Evolutionary conservation across 2,113 vertebrate genomes (phyloP), one percentile per base, ranked within the genome.

Genomic region (Syrmaticus mikado): DNA sequence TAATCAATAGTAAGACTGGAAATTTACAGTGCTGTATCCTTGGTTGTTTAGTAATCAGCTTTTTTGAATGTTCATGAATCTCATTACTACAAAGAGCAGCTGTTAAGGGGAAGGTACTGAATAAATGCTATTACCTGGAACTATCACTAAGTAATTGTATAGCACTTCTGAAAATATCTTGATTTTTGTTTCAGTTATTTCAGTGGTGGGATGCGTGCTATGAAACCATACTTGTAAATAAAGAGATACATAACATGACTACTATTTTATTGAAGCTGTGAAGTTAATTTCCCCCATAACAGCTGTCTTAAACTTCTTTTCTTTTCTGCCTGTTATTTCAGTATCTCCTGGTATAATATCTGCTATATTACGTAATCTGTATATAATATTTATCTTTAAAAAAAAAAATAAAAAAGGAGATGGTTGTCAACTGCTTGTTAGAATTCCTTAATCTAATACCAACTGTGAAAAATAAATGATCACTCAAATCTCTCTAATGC

Each of bases 31-130:
- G 58, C 72, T 80, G 5, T 53, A 90, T 91, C 66, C 32, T 10
- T 74, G 34, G 57, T 60, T 96, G 64, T 89, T 96, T 91, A 90
- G 64, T 87, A 96, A 94, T 85, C 92, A 86, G 72, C 61, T 65
- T 92, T 92, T 86, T 93, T 43, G 94, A 82, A 77, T 91, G n/a
- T 53, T 89, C 34, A 60, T 92, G 55, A 94, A 86, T 93, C 71
- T 82, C n/a, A 95, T 94, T 96, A 96, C 60, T 28, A 48, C 79
- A n/a, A 16, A 86, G 72, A 36, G 27, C 52, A 82, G 27, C 67
- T 70, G 57, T 94, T 94, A 78, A 89, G 57, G 34, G 73, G 38
- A 80, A 86, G 72, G 94, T 89, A 48, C 24, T 95, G 84, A 52
- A 76, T 95, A 89, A 71, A 67, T 71, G 79, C 57, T 84, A 25